Evolutionary conservation across 2,888 invertebrate genomes (phyloP), one percentile per base, ranked within the genome.

Genomic region (Alviniconcha strummeri): DNA sequence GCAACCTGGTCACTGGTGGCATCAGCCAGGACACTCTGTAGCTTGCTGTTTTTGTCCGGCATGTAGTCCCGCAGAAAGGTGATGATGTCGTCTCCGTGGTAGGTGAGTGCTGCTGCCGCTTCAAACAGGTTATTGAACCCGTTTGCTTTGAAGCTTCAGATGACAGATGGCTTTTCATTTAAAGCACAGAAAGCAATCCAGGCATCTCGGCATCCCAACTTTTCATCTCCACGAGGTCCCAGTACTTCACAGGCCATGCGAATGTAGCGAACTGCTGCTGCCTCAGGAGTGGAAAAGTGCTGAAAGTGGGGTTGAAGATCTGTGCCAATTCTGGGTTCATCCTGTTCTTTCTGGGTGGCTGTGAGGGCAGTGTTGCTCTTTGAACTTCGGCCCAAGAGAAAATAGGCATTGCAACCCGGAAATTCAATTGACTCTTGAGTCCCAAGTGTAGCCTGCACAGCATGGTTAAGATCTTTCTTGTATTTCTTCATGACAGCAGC

Each of bases 201-300:
- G 11, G 9, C 17, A 19, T 80, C 72, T 5, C 64, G 17, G 80
- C 80, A 83, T 15, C 83, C 83, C 5, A 8, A 67, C 56, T 83
- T 79, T 19, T 83, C 83, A 79, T 79, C 83, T 13, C 79, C 83
- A 6, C 80, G n/a, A 36, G 83, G 83, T 57, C 83, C 79, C n/a
- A 83, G 74, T 5, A 72, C n/a, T 7, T 83, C 80, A 72, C 56
- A 67, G 4, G 83, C 74, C 36, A 69, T 78, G 15, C 83, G 55
- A n/a, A 83, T 72, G 17, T 71, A 60, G 4, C 83, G 19, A 17
- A 19, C 5, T 56, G 74, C 60, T 67, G 83, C 83, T 57, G 83
- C 17, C 19, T 78, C 83, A 52, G 71, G n/a, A 54, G n/a, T 15
- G 36, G 1, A 5, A 17, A 67, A 79, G 15, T 1, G 54, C 15